phyloP scores from a whole-genome alignment of 2,888 invertebrate species.

The Pherbina coryleti region DNA sequence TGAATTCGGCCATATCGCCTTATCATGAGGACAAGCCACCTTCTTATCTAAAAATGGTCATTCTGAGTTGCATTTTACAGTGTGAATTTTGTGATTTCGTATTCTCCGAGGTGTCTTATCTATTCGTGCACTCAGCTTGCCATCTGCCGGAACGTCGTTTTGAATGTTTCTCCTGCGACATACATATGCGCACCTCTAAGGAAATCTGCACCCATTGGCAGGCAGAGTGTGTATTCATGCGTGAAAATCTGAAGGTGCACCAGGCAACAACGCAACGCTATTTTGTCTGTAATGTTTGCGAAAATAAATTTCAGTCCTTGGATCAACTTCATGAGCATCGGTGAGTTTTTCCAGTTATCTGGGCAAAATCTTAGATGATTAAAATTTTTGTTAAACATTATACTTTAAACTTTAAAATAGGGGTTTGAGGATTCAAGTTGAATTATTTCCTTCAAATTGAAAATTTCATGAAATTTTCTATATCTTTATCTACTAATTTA shows the following conservation, averaged over 20 bases:
- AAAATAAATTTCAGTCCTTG: constrained; percentile 61
- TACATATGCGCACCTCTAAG: constrained; percentile 70
- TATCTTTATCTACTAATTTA: too few relatives aligned
- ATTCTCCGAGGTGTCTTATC: constrained; percentile 71
- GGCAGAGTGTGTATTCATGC: constrained; percentile 66
- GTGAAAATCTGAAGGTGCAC: constrained; percentile 59
- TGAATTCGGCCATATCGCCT: background rate
- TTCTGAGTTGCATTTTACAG: constrained; percentile 70
- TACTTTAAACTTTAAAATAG: too few relatives aligned
- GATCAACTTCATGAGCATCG: constrained; percentile 68
- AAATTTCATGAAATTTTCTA: too few relatives aligned
- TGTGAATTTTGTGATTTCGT: constrained; percentile 76
- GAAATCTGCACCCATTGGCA: constrained; percentile 74
- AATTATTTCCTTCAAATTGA: too few relatives aligned
- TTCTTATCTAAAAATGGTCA: constrained; percentile 56
- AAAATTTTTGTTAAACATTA: too few relatives aligned
- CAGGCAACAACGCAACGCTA: constrained; percentile 57
- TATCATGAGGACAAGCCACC: constrained; percentile 48
- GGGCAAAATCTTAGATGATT: background rate
- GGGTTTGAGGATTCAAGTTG: too few relatives aligned
- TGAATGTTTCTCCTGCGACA: constrained; percentile 68
- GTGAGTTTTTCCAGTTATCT: constrained; percentile 50
- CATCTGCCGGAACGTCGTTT: constrained; percentile 63
- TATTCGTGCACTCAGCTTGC: constrained; percentile 65
- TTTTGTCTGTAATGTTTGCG: constrained; percentile 68